Conservation (phyloP, 2,797 vertebrate species). For the Oryzias sinensis region DNA sequence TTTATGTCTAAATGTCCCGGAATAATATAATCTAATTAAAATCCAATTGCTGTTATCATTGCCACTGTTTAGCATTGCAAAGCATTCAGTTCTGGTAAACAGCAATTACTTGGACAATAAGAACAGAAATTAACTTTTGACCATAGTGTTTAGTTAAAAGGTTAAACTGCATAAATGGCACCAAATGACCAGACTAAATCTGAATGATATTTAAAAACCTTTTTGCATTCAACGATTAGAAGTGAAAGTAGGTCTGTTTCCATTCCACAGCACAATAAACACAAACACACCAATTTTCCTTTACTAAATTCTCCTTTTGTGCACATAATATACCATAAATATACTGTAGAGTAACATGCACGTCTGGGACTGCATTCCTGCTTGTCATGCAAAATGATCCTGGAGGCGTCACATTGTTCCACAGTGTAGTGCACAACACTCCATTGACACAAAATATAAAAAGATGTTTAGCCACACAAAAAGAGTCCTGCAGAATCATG, state of each 20-base stretch:
- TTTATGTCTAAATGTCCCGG: conserved; percentile 1
- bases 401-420: conserved; percentile 1
- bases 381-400: neutral
- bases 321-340: neutral
- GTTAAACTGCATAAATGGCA: conserved; percentile 5
- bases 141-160: conserved; percentile 7
- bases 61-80: conserved; percentile 1
- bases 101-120: conserved; percentile 11
- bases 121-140: conserved; percentile 19
- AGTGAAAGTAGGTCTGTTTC: no score
- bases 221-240: no score
- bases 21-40: neutral
- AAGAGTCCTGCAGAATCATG: neutral
- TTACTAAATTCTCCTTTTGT: neutral
- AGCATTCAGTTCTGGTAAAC: conserved; percentile 1
- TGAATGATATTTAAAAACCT: neutral
- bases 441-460: neutral
- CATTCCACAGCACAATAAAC: no score
- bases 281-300: neutral
- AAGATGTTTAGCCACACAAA: no score
- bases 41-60: neutral
- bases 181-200: conserved; percentile 12
- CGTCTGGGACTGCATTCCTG: neutral
- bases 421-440: neutral
- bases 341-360: neutral